Evolutionary conservation across 1,140 invertebrate species (phyloP).

Genomic region (Drosophila suzukii): DNA sequence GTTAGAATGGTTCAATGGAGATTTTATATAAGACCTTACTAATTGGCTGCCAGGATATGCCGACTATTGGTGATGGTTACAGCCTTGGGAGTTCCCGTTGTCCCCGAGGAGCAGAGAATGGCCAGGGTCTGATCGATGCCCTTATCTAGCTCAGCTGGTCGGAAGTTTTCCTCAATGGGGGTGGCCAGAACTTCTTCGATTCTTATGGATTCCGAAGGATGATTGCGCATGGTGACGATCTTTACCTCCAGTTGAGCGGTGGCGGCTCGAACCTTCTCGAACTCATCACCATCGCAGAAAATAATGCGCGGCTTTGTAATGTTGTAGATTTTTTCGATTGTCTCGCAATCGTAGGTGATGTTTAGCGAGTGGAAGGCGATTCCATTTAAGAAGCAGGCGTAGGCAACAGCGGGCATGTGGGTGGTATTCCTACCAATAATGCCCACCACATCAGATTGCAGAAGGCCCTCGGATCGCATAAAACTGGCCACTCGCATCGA

Average conservation of each 20-base stretch:
- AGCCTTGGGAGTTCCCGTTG: slow-evolving; percentile 91
- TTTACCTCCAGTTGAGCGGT: slow-evolving; percentile 17
- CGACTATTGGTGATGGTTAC: slow-evolving; percentile 89
- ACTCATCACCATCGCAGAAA: slow-evolving; percentile 70
- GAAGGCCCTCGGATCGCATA: slow-evolving; percentile 43
- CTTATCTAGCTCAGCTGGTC: slow-evolving; percentile 32
- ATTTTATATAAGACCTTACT: slow-evolving; percentile 2
- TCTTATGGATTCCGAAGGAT: slow-evolving; percentile 21
- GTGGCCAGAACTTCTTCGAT: slow-evolving; percentile 50
- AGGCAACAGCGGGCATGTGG: slow-evolving; percentile 55
- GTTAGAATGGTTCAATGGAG: too few species aligned
- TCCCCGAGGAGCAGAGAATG: slow-evolving; percentile 87
- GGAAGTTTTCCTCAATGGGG: slow-evolving; percentile 14
- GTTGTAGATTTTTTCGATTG: slow-evolving; percentile 50
- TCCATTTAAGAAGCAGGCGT: slow-evolving; percentile 73
- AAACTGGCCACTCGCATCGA: slow-evolving; percentile 57
- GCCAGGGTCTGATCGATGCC: slow-evolving; percentile 68
- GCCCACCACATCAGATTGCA: slow-evolving; percentile 66
- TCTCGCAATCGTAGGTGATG: slow-evolving; percentile 44
- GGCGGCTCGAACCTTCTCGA: slow-evolving; percentile 37
- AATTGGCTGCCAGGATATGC: slow-evolving; percentile 14
- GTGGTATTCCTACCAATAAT: slow-evolving; percentile 66
- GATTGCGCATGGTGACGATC: slow-evolving; percentile 55
- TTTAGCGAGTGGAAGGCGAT: slow-evolving; percentile 66
- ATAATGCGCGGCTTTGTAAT: slow-evolving; percentile 64